Conservation (phyloP, 2,888 invertebrate species). For the Gryllus longicercus region DNA sequence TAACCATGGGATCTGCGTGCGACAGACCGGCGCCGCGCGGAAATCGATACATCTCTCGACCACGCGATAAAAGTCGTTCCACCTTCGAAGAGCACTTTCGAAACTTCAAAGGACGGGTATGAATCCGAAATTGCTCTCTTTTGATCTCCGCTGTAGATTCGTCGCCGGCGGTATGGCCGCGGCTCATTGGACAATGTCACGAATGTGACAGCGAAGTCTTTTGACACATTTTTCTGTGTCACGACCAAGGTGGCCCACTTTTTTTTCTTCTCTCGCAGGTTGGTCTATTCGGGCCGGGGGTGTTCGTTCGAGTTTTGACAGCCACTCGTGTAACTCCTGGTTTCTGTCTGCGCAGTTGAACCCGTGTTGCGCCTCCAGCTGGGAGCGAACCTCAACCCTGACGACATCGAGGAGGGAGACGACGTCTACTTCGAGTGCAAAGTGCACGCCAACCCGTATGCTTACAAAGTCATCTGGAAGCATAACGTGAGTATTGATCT, state of each 20-base stretch:
- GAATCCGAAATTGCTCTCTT: neutral
- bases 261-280: no score
- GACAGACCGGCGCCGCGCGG: neutral
- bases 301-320: no score
- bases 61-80: neutral
- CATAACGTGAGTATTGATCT: constrained; percentile 64
- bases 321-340: no score
- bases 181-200: no score
- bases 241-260: no score
- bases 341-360: constrained; percentile 53
- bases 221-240: no score
- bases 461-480: constrained; percentile 76
- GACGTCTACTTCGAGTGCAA: constrained; percentile 79
- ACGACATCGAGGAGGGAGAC: constrained; percentile 75
- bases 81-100: neutral
- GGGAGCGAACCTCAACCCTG: constrained; percentile 71
- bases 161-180: no score
- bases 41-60: neutral
- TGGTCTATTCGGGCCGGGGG: no score
- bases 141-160: neutral
- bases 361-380: constrained; percentile 66
- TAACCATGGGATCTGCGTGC: neutral
- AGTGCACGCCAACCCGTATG: constrained; percentile 70
- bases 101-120: neutral
- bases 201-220: no score